These are phyloP conservation scores for Butorides virescens DNA, from an alignment of 2,113 vertebrate genomes.

Conservation along the genomic window DNA sequence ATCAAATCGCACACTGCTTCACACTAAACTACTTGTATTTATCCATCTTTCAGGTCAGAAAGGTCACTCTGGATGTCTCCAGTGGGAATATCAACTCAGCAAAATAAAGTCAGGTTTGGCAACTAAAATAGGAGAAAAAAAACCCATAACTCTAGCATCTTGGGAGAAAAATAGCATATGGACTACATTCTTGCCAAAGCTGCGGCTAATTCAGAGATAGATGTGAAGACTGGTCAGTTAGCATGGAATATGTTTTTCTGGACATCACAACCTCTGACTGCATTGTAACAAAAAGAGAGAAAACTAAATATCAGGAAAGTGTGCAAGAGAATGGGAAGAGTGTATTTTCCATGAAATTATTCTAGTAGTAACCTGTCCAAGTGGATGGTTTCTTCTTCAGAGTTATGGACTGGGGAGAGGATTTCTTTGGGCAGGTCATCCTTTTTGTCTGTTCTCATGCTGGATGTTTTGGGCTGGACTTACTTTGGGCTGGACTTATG, in stretches of 20 bases:
- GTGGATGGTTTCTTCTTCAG: not conserved
- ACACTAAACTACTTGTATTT: not conserved
- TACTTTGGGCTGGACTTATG: not conserved
- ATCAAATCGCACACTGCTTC: not conserved
- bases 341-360: not conserved
- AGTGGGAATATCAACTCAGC: not conserved
- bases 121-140: not conserved
- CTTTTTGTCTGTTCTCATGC: not conserved
- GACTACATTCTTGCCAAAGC: not conserved
- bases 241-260: not conserved
- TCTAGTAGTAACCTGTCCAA: not conserved
- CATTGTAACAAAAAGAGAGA: not conserved
- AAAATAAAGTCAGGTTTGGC: not conserved
- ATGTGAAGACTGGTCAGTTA: not conserved
- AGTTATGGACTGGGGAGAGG: not conserved
- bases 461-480: not conserved
- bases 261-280: not conserved
- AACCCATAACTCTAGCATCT: not conserved
- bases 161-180: not conserved
- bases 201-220: not conserved
- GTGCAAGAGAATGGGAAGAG: not conserved
- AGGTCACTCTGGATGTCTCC: not conserved
- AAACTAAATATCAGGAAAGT: not conserved
- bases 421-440: not conserved
- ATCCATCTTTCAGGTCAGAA: not conserved